These are phyloP conservation scores for Hipparchia semele DNA, from an alignment of 2,888 invertebrate species.

Conservation along the genomic window DNA sequence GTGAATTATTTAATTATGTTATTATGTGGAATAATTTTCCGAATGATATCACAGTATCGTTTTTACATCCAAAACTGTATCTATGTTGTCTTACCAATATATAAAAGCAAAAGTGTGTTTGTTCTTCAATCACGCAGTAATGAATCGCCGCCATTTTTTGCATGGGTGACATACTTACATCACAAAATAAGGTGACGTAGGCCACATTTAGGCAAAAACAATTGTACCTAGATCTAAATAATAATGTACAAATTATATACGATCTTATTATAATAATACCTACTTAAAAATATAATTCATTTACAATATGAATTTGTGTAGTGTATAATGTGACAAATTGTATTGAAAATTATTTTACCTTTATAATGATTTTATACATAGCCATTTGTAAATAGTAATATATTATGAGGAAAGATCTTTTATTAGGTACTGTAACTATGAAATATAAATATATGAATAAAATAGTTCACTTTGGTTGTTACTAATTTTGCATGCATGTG, in stretches of 20 bases:
- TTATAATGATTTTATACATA: background rate
- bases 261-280: too few relatives aligned
- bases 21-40: background rate
- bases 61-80: background rate
- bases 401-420: slow-evolving; percentile 6
- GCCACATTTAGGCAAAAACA: too few relatives aligned
- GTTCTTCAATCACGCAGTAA: too few relatives aligned
- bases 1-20: background rate
- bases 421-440: background rate
- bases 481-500: background rate
- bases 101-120: too few relatives aligned
- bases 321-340: background rate
- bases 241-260: background rate
- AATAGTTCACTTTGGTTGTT: slow-evolving; percentile 3
- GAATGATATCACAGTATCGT: background rate
- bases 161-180: too few relatives aligned
- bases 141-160: too few relatives aligned
- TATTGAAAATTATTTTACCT: background rate
- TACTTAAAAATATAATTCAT: background rate
- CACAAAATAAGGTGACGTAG: too few relatives aligned
- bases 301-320: background rate
- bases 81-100: background rate
- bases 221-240: background rate
- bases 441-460: slow-evolving; percentile 2
- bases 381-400: slow-evolving; percentile 9